Base-by-base conservation (phyloP, 2,888 invertebrate genomes). In the Lapara coniferarum region DNA sequence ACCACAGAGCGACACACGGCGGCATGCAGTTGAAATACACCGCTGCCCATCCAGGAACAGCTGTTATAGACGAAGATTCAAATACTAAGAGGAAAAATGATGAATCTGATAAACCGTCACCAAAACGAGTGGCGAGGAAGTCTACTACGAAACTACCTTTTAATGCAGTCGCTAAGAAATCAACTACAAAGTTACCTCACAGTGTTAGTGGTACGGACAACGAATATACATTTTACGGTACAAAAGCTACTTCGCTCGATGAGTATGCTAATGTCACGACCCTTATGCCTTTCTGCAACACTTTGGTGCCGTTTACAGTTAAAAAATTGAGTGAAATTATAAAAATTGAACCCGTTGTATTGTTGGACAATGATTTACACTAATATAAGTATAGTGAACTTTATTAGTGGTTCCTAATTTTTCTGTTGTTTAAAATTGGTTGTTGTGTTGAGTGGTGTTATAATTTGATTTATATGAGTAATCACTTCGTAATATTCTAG, bases 261-360 rank as follows among this genome's bases (percentile, higher is more conserved):
- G 81, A 92, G 68, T 85, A 91, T 59, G 80, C 83, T 0, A 86
- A 90, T 10, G 88, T 95, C 0, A 94, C 87, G 2, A 94, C 95
- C 0, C 86, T 90, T 0, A 93, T 95, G 86, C 90, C 95, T 0
- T 88, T 95, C 67, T 92, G 91, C 51, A 94, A 94, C n/a, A 89
- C 89, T 14, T 83, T 87, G 71, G 89, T 95, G 71, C 81, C 85
- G 6, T 82, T 89, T 25, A 92, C 93, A 12, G 89, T 95, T 66
- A 86, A 90, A 13, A 93, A 94, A 69, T 84, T 96, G 55, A 89
- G 90, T 52, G 92, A 93, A 70, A 83, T 95, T 8, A 85, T 95
- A 13, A 89, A 95, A 67, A 90, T 95, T 59, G 86, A 94, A 70
- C 94, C 95, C 0, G 79, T 75, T 70, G 92, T 95, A 13, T 63